These are phyloP conservation scores for Coendou prehensilis DNA, from an alignment of 2,797 vertebrate species.

Conservation along the genomic window DNA sequence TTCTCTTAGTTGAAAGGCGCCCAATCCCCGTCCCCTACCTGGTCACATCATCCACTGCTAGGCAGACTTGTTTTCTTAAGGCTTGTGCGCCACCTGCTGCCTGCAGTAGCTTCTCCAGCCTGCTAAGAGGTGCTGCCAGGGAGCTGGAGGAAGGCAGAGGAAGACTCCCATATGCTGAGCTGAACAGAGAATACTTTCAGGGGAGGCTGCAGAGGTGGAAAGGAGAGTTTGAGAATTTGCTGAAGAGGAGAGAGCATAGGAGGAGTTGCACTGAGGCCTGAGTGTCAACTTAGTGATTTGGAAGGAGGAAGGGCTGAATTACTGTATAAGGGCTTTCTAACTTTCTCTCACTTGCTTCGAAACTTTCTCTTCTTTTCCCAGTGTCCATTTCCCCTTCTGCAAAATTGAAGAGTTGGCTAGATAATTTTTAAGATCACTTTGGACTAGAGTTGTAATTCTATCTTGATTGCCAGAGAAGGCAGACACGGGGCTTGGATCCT, in stretches of 20 bases:
- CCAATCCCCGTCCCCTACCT: neutral
- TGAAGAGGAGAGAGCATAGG: neutral
- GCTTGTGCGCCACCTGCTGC: neutral
- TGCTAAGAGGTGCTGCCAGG: neutral
- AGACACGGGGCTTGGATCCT: neutral
- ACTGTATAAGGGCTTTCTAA: neutral
- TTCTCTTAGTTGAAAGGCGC: conserved; percentile 57
- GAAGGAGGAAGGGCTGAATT: neutral
- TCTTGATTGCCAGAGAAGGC: conserved; percentile 17
- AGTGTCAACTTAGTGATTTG: neutral
- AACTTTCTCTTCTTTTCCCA: neutral
- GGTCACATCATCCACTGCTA: conserved; percentile 60
- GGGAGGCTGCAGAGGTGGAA: neutral
- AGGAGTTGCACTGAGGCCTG: neutral
- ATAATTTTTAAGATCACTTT: conserved; percentile 36
- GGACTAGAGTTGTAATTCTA: conserved; percentile 38
- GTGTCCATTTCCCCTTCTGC: neutral
- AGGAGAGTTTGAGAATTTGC: conserved; percentile 20
- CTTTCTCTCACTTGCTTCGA: conserved; percentile 22
- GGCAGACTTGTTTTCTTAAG: conserved; percentile 49
- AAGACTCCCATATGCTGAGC: neutral
- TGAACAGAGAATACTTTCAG: neutral
- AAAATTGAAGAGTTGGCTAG: conserved; percentile 37
- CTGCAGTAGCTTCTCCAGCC: neutral
- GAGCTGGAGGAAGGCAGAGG: neutral